Base-by-base conservation (phyloP, 2,113 vertebrate species). In the Zapus hudsonius region DNA sequence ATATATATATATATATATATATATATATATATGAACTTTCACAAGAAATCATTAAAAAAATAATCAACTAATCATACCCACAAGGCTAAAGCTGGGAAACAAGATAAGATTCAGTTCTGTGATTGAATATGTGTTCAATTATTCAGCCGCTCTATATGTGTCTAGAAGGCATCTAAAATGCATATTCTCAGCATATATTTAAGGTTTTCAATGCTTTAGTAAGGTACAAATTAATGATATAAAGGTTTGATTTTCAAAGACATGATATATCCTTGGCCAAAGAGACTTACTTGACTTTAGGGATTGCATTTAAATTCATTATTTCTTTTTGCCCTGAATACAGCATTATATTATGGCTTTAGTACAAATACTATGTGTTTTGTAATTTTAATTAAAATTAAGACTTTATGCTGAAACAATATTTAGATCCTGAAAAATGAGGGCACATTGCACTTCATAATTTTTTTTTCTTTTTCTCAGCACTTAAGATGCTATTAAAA, bases 391-490 rank as follows among this genome's bases (percentile, higher is more conserved):
- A 70, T 87, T 83, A 57, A 79, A 87, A 91, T 22, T 69, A 83
- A 79, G 57, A 59, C 64, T 52, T 89, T 86, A 7, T 31, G 47
- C 19, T 85, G 47, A 69, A 74, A 67, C 82, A 86, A 84, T 33
- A 85, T 85, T 88, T 91, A 89, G 8, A 31, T 63, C 17, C 15
- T 64, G 42, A 89, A 80, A 36, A 57, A 80, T 75, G 52, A 82
- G 64, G 27, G 15, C 38, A 33, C 67, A 47, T 83, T 40, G 17
- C 9, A 42, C 25, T 44, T 91, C 52, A 89, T n/a, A n/a, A n/a
- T 55, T 59, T 67, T 44, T 92, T 91, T 79, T 94, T 69, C 27
- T 88, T 52, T 90, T 88, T 38, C 83, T 93, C 69, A 79, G 93
- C 73, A 86, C 82, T 87, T 55, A 86, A 83, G 91, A 69, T 64